Conservation (phyloP, 2,113 vertebrate genomes). For the Vombatus ursinus region DNA sequence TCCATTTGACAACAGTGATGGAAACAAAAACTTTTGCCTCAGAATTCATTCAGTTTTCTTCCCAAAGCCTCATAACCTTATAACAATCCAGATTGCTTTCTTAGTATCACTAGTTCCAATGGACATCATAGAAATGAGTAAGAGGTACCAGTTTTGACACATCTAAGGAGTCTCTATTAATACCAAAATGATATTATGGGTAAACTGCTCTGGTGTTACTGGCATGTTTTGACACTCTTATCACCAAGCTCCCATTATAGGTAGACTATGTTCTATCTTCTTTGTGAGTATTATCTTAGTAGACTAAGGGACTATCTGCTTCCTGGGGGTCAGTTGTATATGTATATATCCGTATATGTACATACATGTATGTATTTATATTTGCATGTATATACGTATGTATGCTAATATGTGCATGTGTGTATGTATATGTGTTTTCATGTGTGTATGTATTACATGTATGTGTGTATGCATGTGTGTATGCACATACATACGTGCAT, state of each 20-base stretch:
- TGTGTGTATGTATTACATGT: too few relatives aligned
- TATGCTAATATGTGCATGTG: too few relatives aligned
- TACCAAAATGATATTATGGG: neutral
- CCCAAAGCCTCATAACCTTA: neutral
- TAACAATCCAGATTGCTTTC: neutral
- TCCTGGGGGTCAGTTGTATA: too few relatives aligned
- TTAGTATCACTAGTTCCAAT: neutral
- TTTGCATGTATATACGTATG: too few relatives aligned
- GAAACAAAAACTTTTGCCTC: neutral
- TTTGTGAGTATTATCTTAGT: neutral
- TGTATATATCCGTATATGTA: too few relatives aligned
- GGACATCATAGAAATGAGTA: neutral
- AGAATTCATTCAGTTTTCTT: neutral
- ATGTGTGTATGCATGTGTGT: too few relatives aligned
- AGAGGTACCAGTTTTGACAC: neutral
- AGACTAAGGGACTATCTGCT: neutral
- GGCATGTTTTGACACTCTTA: neutral
- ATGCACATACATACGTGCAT: too few relatives aligned
- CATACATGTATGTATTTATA: too few relatives aligned
- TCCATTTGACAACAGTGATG: neutral
- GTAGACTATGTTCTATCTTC: neutral
- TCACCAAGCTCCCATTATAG: neutral
- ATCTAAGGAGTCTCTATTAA: neutral
- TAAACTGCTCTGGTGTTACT: neutral
- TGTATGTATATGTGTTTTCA: too few relatives aligned